These are phyloP conservation scores for Lepidurus packardi DNA, from an alignment of 1,140 invertebrate genomes.

Conservation along the genomic window DNA sequence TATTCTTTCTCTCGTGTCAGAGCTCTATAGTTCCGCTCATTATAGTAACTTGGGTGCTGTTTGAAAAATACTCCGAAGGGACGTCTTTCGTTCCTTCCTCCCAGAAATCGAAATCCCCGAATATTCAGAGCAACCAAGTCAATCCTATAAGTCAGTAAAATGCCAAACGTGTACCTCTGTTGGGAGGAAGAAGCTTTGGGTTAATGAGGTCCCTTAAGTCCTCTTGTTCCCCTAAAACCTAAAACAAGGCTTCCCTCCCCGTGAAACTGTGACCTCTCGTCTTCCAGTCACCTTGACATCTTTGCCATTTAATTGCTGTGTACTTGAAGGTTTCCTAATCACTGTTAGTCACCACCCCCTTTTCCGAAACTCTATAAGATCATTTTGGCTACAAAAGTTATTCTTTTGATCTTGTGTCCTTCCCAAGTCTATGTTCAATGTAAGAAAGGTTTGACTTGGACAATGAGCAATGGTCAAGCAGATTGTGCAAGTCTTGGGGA, in stretches of 20 bases:
- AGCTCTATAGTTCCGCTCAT: constrained; percentile 1
- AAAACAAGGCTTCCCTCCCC: neutral
- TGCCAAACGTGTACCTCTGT: neutral
- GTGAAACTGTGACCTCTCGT: constrained; percentile 3
- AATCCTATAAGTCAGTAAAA: constrained; percentile 15
- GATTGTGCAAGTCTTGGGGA: neutral
- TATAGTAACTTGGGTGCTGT: constrained; percentile 14
- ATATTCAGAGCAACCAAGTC: neutral
- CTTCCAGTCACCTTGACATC: constrained; percentile 11
- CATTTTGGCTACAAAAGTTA: constrained; percentile 1
- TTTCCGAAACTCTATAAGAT: neutral
- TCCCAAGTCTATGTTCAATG: neutral
- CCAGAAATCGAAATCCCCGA: neutral
- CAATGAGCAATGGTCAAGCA: neutral
- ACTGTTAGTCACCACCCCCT: neutral
- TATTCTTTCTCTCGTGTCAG: no score
- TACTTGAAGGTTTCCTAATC: constrained; percentile 11
- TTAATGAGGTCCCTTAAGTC: constrained; percentile 17
- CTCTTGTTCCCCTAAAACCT: neutral
- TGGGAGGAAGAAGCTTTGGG: neutral
- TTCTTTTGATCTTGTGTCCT: neutral
- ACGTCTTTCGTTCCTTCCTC: neutral
- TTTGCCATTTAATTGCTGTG: constrained; percentile 1
- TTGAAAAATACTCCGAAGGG: neutral
- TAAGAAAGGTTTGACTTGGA: neutral